Evolutionary conservation across 2,797 vertebrate species (phyloP).

Genomic region (Nasua narica): DNA sequence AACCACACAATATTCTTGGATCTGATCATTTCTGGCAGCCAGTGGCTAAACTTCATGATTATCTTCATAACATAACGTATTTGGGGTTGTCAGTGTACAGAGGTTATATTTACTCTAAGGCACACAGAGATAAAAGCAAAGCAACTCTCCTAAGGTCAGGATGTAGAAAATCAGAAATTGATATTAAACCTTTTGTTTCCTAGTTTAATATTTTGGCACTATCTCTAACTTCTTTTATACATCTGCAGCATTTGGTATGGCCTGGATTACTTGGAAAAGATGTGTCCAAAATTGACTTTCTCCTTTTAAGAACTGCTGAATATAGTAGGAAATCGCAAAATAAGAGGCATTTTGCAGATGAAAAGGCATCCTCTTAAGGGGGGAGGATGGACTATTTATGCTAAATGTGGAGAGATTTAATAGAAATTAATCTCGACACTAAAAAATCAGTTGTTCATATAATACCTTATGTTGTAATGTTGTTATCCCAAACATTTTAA

Average conservation of each 20-base stretch:
- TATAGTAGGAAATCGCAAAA: neutral
- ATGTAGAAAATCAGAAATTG: neutral
- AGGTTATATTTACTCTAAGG: slow-evolving; percentile 32
- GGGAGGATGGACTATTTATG: neutral
- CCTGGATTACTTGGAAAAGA: neutral
- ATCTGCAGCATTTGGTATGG: neutral
- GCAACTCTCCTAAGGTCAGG: neutral
- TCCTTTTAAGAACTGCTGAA: neutral
- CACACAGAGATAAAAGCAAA: neutral
- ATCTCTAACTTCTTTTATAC: neutral
- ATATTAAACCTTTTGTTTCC: neutral
- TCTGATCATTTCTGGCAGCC: neutral
- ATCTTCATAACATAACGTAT: slow-evolving; percentile 36
- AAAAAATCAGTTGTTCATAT: neutral
- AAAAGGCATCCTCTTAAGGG: neutral
- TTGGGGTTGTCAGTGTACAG: slow-evolving; percentile 20
- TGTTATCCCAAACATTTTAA: slow-evolving; percentile 15
- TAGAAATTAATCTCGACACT: neutral
- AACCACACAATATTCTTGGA: neutral
- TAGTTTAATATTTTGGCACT: slow-evolving; percentile 8
- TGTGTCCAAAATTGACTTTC: neutral
- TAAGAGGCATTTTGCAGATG: too few relatives aligned
- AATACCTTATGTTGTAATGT: neutral
- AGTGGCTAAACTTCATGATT: neutral
- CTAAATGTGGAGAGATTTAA: neutral